Evolutionary conservation across 2,113 vertebrate genomes (phyloP).

Genomic region (Melanostigma gelatinosum): DNA sequence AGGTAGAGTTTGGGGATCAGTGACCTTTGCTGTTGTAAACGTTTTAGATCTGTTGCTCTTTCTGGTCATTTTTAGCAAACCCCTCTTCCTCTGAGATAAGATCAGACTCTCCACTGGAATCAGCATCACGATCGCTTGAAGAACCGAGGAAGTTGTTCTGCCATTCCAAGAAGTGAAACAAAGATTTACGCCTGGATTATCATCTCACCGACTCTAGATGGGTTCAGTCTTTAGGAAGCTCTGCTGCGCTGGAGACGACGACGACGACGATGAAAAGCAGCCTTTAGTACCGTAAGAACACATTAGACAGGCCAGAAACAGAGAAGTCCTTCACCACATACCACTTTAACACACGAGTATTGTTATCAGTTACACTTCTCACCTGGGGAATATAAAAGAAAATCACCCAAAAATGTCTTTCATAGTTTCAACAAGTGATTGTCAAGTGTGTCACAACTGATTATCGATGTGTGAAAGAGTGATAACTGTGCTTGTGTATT

Average conservation of each 20-base stretch:
- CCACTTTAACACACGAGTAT: background rate
- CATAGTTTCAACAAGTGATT: background rate
- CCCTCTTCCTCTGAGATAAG: background rate
- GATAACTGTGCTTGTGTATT: conserved; percentile 17
- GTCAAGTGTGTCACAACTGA: background rate
- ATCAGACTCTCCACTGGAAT: conserved; percentile 10
- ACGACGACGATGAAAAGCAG: conserved; percentile 81
- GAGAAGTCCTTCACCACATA: background rate
- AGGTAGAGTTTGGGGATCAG: conserved; percentile 30
- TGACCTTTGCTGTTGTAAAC: background rate
- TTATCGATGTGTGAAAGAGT: conserved; percentile 1
- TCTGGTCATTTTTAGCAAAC: background rate
- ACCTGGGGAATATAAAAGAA: background rate
- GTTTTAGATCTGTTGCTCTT: background rate
- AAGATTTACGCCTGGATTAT: conserved; percentile 28
- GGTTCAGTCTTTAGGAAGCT: conserved; percentile 75
- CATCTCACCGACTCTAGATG: conserved; percentile 62
- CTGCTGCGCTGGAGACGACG: conserved; percentile 70
- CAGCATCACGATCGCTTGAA: background rate
- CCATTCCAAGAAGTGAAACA: background rate
- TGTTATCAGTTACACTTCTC: background rate
- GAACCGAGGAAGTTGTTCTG: conserved; percentile 1
- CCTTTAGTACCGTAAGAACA: conserved; percentile 80
- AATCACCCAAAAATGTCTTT: background rate
- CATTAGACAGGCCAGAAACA: background rate